Evolutionary conservation across 1,140 invertebrate genomes (phyloP).

Genomic region (Nixonia krombeini): DNA sequence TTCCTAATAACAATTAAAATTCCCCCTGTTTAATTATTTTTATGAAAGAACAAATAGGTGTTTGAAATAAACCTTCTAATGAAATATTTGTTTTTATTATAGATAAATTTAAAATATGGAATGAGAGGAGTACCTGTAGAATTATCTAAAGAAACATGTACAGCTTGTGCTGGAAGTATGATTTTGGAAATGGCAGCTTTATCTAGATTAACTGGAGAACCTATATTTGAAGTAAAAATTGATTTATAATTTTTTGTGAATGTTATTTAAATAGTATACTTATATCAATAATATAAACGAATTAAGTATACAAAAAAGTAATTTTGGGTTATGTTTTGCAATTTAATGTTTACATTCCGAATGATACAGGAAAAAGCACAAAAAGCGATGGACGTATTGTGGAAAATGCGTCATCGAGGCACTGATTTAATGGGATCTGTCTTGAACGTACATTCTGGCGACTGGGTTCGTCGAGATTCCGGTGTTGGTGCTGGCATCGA

Average conservation of each 20-base stretch:
- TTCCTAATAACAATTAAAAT: too few relatives aligned
- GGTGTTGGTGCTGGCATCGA: conserved; percentile 99
- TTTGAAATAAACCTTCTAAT: conserved; percentile 1
- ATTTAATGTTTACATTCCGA: conserved; percentile 2
- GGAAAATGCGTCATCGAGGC: conserved; percentile 92
- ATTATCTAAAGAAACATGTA: conserved; percentile 91
- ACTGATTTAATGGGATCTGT: conserved; percentile 95
- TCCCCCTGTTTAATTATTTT: too few relatives aligned
- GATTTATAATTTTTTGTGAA: neutral
- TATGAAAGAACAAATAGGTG: neutral
- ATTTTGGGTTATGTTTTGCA: too few relatives aligned
- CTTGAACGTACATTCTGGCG: conserved; percentile 96
- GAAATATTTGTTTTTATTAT: conserved; percentile 46
- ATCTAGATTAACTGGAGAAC: conserved; percentile 91
- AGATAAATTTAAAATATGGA: conserved; percentile 93
- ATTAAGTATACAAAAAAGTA: neutral
- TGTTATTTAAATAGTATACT: neutral
- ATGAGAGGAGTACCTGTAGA: conserved; percentile 84
- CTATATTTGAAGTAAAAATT: conserved; percentile 85
- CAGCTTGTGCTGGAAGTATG: conserved; percentile 98
- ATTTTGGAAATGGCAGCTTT: conserved; percentile 97
- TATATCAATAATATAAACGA: too few relatives aligned
- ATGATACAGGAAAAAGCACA: conserved; percentile 85
- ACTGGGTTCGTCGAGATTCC: conserved; percentile 96
- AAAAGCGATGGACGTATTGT: conserved; percentile 96